Percentiles rank a stretch among this genome's conserved stretches.
Conservation (phyloP, 2,888 invertebrate species). For the Pyralis farinalis region DNA sequence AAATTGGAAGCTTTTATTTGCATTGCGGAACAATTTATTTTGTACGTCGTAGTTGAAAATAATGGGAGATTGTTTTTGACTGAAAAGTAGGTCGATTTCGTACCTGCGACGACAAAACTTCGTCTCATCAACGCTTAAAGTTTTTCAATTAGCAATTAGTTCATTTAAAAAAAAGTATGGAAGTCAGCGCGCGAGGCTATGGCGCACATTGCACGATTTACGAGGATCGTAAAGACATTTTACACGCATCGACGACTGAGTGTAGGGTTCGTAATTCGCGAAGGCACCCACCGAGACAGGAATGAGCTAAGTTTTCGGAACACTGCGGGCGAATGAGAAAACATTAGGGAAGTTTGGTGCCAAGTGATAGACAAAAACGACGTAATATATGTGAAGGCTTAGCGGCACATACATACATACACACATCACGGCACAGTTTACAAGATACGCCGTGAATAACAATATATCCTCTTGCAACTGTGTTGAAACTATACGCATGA, state of each 20-base stretch:
- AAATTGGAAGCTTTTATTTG: not conserved
- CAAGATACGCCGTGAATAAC: conserved; percentile 58
- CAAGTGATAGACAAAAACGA: conserved; percentile 67
- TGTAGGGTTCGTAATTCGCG: conserved; percentile 64
- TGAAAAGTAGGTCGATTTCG: conserved; percentile 45
- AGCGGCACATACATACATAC: conserved; percentile 47
- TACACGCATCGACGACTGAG: conserved; percentile 70
- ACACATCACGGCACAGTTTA: conserved; percentile 52
- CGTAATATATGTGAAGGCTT: conserved; percentile 59
- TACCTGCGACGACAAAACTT: conserved; percentile 41
- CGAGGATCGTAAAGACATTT: conserved; percentile 64
- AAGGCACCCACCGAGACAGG: conserved; percentile 61
- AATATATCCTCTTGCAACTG: conserved; percentile 50
- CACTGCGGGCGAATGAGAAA: conserved; percentile 67
- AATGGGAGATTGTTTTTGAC: conserved; percentile 38
- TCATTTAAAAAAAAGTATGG: conserved; percentile 52
- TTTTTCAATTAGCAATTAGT: conserved; percentile 72
- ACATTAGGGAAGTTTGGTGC: conserved; percentile 67
- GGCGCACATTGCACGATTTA: conserved; percentile 53
- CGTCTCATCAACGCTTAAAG: conserved; percentile 43
- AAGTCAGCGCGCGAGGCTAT: conserved; percentile 31
- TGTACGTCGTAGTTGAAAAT: conserved; percentile 14
- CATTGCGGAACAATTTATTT: conserved; percentile 7
- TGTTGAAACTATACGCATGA: conserved; percentile 38
- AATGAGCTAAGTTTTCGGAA: conserved; percentile 69